Percentiles rank a stretch among this genome's conserved stretches.
phyloP scores from a whole-genome alignment of 2,113 vertebrate genomes.

The Carassius gibelio region DNA sequence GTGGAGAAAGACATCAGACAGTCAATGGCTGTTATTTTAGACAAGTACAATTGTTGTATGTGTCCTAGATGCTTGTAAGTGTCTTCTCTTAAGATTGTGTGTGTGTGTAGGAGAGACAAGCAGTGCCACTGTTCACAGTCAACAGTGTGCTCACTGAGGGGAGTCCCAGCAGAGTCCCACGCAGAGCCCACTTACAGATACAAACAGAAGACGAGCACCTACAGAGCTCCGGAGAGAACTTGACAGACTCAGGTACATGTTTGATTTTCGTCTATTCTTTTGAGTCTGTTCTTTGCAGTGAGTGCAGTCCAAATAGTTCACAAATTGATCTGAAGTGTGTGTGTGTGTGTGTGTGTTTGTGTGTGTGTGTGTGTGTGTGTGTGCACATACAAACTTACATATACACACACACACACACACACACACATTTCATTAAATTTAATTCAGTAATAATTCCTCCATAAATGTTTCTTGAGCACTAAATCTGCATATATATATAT shows the following conservation, averaged over 20 bases:
- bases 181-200: conserved; percentile 69
- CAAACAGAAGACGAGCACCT: conserved; percentile 73
- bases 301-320: too few relatives aligned
- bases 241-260: conserved; percentile 74
- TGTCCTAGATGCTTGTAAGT: not conserved
- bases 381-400: too few relatives aligned
- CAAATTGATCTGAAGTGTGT: too few relatives aligned
- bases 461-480: not conserved
- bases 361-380: too few relatives aligned
- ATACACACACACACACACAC: too few relatives aligned
- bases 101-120: conserved; percentile 83
- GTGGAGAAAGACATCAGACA: not conserved
- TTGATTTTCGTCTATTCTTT: not conserved
- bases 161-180: conserved; percentile 67
- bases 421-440: too few relatives aligned
- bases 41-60: not conserved
- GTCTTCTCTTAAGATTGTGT: not conserved
- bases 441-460: not conserved
- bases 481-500: not conserved
- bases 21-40: not conserved
- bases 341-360: too few relatives aligned
- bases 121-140: conserved; percentile 81
- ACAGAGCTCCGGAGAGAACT: conserved; percentile 61
- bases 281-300: too few relatives aligned
- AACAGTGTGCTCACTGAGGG: conserved; percentile 74